Conservation (phyloP, 2,888 invertebrate genomes). For the Cactoblastis cactorum region DNA sequence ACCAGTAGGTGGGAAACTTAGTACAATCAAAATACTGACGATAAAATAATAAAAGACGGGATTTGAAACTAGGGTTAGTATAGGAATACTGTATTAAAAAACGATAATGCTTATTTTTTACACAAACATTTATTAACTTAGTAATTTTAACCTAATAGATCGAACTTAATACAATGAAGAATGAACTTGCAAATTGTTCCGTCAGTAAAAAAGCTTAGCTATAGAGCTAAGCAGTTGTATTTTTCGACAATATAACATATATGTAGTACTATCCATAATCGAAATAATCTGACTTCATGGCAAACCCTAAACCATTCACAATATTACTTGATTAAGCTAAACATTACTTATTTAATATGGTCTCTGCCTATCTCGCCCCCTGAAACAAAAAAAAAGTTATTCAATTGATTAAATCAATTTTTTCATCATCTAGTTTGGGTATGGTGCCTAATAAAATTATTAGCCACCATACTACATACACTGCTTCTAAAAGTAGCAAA, state of each 20-base stretch:
- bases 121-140: conserved; percentile 6
- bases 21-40: no score
- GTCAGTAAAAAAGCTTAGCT: background rate
- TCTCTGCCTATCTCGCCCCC: conserved; percentile 72
- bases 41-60: no score
- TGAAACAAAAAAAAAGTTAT: conserved; percentile 41
- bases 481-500: no score
- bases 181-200: background rate
- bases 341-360: conserved; percentile 39
- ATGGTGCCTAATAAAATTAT: background rate
- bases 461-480: no score
- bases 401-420: background rate
- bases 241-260: background rate
- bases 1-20: no score
- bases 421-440: background rate
- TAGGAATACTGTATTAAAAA: no score
- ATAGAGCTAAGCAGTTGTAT: background rate
- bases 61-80: no score
- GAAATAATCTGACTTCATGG: background rate
- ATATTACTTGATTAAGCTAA: background rate
- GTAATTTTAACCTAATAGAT: background rate
- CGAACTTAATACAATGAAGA: background rate
- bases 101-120: background rate
- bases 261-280: background rate
- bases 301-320: background rate